These are phyloP conservation scores for Drosophila pruinosa DNA, from an alignment of 1,140 invertebrate species.

Conservation along the genomic window DNA sequence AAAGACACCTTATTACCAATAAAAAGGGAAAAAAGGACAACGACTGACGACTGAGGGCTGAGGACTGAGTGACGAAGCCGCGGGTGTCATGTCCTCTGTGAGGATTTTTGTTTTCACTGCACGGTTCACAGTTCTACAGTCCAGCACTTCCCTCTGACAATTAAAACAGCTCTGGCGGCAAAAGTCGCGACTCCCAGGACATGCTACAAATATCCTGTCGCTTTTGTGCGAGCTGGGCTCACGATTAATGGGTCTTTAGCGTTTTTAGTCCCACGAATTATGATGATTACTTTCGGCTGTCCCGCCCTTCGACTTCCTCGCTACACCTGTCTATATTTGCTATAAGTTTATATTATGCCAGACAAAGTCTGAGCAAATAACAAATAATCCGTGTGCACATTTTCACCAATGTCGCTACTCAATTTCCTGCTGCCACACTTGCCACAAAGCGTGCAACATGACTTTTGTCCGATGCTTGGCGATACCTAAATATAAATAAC, in stretches of 20 bases:
- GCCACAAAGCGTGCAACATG: neutral
- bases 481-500: neutral
- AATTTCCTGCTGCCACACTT: constrained; percentile 5
- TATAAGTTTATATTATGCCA: constrained; percentile 3
- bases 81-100: constrained; percentile 52
- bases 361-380: constrained; percentile 37
- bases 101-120: constrained; percentile 31
- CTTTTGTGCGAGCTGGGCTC: constrained; percentile 30
- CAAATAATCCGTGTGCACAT: constrained; percentile 43
- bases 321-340: constrained; percentile 40
- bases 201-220: constrained; percentile 52
- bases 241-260: constrained; percentile 75
- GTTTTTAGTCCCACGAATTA: constrained; percentile 62
- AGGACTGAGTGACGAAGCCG: constrained; percentile 51
- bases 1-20: constrained; percentile 52
- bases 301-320: neutral
- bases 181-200: constrained; percentile 59
- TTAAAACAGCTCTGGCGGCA: constrained; percentile 66
- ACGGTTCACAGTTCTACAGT: neutral
- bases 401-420: constrained; percentile 7
- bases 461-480: neutral
- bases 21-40: constrained; percentile 12
- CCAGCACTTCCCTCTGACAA: constrained; percentile 42
- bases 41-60: constrained; percentile 26
- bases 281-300: constrained; percentile 56